phyloP scores from a whole-genome alignment of 1,140 invertebrate genomes.

The Teleogryllus occipitalis region DNA sequence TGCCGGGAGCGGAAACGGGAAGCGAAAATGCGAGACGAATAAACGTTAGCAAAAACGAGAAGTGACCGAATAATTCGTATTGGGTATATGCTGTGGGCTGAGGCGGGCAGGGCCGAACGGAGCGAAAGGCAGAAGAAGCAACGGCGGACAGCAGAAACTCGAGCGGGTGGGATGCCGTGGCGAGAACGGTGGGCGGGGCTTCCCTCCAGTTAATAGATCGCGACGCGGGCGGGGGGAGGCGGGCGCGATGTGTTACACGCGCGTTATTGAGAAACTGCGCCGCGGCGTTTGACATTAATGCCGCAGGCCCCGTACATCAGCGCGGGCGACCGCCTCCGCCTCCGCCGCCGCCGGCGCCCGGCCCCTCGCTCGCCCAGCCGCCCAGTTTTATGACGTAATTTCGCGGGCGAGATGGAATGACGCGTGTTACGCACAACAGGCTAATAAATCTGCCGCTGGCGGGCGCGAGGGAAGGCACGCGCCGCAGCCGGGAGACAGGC shows the following conservation, averaged over 20 bases:
- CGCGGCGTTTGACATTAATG: not conserved
- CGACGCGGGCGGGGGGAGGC: no score
- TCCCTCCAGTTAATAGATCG: not conserved
- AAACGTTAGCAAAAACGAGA: no score
- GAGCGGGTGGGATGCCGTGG: no score
- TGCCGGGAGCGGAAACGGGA: no score
- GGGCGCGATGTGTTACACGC: not conserved
- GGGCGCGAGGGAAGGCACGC: not conserved
- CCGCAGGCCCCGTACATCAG: not conserved
- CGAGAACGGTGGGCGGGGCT: no score
- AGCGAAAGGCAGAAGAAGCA: no score
- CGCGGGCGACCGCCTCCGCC: not conserved
- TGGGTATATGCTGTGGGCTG: no score
- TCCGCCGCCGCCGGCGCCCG: no score
- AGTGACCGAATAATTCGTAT: no score
- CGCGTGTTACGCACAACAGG: not conserved
- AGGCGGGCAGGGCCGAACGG: no score
- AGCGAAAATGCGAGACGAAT: no score
- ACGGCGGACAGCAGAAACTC: no score
- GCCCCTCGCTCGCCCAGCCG: not conserved
- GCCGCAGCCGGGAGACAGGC: not conserved
- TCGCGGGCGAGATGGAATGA: not conserved
- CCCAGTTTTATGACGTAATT: constrained; percentile 4
- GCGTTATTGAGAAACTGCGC: not conserved
- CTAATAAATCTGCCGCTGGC: not conserved